Percentiles rank a stretch among this genome's conserved stretches.
These are phyloP conservation scores for Spinus olivaceus DNA, from an alignment of 2,797 vertebrate genomes.

Conservation along the genomic window DNA sequence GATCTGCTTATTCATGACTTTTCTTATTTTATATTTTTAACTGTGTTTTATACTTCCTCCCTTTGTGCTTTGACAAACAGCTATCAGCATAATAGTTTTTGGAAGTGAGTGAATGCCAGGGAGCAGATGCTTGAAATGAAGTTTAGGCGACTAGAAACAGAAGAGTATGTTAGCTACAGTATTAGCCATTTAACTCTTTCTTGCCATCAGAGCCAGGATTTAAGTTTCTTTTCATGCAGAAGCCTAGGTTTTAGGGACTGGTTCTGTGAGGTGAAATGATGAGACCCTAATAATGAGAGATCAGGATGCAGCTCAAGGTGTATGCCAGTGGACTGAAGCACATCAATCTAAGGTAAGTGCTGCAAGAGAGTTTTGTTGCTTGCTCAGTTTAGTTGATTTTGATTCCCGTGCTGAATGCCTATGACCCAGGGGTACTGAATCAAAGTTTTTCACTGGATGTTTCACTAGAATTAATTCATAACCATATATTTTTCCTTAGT, in stretches of 20 bases:
- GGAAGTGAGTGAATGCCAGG: constrained; percentile 12
- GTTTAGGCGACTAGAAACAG: constrained; percentile 25
- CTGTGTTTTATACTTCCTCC: constrained; percentile 1
- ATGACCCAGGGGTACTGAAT: background rate
- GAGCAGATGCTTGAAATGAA: constrained; percentile 54
- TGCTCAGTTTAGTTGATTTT: background rate
- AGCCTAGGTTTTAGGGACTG: background rate
- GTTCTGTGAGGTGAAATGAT: background rate
- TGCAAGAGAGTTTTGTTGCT: background rate
- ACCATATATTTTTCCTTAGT: background rate
- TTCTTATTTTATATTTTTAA: constrained; percentile 1
- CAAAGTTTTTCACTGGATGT: background rate
- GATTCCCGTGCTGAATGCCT: background rate
- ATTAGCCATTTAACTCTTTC: constrained; percentile 21
- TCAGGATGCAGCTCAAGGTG: background rate
- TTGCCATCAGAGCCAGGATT: background rate
- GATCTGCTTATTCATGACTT: constrained; percentile 43
- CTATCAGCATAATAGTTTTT: constrained; percentile 38
- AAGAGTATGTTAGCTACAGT: background rate
- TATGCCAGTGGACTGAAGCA: background rate
- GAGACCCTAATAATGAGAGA: background rate
- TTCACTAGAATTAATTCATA: background rate
- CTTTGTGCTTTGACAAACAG: constrained; percentile 56
- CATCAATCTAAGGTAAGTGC: background rate
- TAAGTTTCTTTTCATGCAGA: background rate